Evolutionary conservation across 1,140 invertebrate species (phyloP), one percentile per base, ranked within the genome.

Genomic region (Leptinotarsa undecemlineata): DNA sequence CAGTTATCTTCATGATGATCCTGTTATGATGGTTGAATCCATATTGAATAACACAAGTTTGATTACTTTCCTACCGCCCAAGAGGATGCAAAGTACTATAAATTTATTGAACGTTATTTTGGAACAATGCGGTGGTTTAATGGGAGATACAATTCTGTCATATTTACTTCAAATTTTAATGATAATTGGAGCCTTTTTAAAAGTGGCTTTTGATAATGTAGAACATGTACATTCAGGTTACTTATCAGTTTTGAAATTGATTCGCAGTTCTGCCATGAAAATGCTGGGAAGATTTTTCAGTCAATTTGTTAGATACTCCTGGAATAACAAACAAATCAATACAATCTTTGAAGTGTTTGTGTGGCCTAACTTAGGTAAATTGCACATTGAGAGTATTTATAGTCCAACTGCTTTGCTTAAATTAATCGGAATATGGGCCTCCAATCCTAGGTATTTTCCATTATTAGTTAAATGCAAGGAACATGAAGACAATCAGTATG

Each of bases 111-210:
- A 91, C 60, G 89, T 94, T 19, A 90, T 97, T 21, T 89, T 95
- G n/a, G 91, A 95, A 83, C 92, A 97, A 84, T 93, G 97, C 82
- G 94, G 94, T 0, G 92, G 92, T 15, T 88, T 92, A 67, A 90
- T 96, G 85, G 87, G 88, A 48, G 85, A 89, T 1, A 82, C 88
- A 64, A 86, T 95, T 33, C 83, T 96, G n/a, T 87, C 88, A 0
- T 90, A 90, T 68, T 84, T 97, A 13, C 80, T 96, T 0, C 90
- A 92, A 76, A 86, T 96, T 68, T 13, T 68, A 33, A 47, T 48
- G 26, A 20, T 92, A 51, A 88, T 95, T 61, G 88, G 90, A 26
- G 87, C 90, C 3, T 89, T 90, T 42, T 82, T 91, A 14, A 88
- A 87, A 61, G 86, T 86, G 48, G 90, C 94, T 33, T 83, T 95